Conservation (phyloP, 2,113 vertebrate genomes). For the Tichodroma muraria region DNA sequence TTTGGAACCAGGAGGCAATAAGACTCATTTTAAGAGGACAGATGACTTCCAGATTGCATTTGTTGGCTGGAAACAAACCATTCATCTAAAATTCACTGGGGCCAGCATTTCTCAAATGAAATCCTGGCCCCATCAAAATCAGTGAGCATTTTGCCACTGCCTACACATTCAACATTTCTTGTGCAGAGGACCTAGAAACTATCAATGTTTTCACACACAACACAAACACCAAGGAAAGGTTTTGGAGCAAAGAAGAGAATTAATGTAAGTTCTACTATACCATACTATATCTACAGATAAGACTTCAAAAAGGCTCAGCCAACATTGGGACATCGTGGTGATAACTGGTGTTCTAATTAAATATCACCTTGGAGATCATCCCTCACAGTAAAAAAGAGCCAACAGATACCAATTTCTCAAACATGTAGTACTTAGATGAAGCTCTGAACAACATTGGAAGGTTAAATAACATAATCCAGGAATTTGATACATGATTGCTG, state of each 20-base stretch:
- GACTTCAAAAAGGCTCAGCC: neutral
- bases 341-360: neutral
- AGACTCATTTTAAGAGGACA: neutral
- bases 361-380: neutral
- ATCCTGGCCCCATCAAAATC: neutral
- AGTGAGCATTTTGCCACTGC: neutral
- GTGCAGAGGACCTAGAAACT: neutral
- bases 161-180: neutral
- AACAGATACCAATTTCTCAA: neutral
- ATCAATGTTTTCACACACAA: neutral
- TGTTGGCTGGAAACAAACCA: conserved; percentile 10
- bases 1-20: neutral
- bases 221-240: neutral
- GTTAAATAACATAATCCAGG: neutral
- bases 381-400: neutral
- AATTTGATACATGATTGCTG: neutral
- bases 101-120: neutral
- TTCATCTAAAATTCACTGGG: neutral
- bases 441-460: neutral
- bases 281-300: neutral
- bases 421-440: neutral
- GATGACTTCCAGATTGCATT: neutral
- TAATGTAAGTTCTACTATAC: neutral
- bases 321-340: neutral
- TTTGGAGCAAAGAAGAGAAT: neutral